phyloP scores from a whole-genome alignment of 2,888 invertebrate genomes.

The Diploptera punctata region DNA sequence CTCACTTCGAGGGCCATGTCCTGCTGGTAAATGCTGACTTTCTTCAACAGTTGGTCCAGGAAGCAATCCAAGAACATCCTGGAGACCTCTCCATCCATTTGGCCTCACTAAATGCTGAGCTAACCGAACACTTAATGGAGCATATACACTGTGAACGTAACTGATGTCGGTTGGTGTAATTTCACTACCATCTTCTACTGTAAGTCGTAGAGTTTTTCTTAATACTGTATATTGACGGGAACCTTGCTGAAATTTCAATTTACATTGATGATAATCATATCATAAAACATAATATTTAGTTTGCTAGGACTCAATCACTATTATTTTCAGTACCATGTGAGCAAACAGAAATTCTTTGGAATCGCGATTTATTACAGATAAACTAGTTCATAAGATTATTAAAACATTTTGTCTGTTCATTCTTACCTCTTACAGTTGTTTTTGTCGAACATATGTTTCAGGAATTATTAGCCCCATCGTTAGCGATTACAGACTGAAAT shows the following conservation, averaged over 20 bases:
- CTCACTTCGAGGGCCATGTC: constrained; percentile 47
- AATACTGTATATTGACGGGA: constrained; percentile 75
- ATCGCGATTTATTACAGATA: too few species aligned
- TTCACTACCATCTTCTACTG: constrained; percentile 88
- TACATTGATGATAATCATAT: background rate
- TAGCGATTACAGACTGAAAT: too few species aligned
- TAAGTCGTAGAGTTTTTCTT: constrained; percentile 80
- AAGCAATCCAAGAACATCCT: constrained; percentile 81
- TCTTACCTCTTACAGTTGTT: too few species aligned
- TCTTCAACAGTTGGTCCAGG: constrained; percentile 73
- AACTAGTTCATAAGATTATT: too few species aligned
- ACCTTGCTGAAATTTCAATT: constrained; percentile 38
- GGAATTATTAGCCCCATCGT: too few species aligned
- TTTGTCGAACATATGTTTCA: too few species aligned
- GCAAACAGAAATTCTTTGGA: too few species aligned
- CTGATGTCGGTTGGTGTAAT: constrained; percentile 85
- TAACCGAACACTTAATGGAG: constrained; percentile 88
- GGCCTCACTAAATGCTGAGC: constrained; percentile 74
- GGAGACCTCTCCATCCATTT: constrained; percentile 69
- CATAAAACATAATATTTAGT: too few species aligned
- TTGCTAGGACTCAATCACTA: too few species aligned
- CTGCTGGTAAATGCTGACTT: constrained; percentile 55
- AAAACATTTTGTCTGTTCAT: too few species aligned
- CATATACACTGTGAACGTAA: constrained; percentile 92
- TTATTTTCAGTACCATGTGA: too few species aligned